These are phyloP conservation scores for Pomatostomus ruficeps DNA, from an alignment of 2,113 vertebrate species.

Conservation along the genomic window DNA sequence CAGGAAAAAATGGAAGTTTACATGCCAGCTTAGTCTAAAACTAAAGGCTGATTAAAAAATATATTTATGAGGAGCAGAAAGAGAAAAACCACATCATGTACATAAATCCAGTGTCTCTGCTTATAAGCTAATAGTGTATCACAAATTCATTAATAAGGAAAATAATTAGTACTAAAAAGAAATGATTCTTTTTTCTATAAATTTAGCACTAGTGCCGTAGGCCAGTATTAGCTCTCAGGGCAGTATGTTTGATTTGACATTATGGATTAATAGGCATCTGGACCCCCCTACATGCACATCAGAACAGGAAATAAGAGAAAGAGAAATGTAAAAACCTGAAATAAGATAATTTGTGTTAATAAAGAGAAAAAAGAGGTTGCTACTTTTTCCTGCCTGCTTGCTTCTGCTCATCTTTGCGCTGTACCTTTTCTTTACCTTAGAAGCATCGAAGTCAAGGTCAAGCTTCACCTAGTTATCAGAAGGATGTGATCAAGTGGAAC, in stretches of 20 bases:
- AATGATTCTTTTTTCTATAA: not conserved
- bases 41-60: not conserved
- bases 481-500: not conserved
- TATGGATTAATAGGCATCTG: not conserved
- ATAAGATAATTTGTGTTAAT: not conserved
- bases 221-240: not conserved
- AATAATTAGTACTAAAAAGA: not conserved
- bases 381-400: not conserved
- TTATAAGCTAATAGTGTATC: not conserved
- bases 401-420: not conserved
- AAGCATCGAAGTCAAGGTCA: not conserved
- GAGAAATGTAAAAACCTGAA: not conserved
- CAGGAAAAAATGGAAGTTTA: not conserved
- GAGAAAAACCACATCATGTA: not conserved
- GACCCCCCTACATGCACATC: not conserved
- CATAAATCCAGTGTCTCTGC: not conserved
- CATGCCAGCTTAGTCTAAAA: not conserved
- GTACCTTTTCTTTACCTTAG: not conserved
- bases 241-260: not conserved
- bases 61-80: not conserved
- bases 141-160: conserved; percentile 16
- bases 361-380: not conserved
- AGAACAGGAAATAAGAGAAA: not conserved
- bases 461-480: not conserved
- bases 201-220: not conserved